Base-by-base conservation (phyloP, 1,140 invertebrate genomes). In the Proales similis region DNA sequence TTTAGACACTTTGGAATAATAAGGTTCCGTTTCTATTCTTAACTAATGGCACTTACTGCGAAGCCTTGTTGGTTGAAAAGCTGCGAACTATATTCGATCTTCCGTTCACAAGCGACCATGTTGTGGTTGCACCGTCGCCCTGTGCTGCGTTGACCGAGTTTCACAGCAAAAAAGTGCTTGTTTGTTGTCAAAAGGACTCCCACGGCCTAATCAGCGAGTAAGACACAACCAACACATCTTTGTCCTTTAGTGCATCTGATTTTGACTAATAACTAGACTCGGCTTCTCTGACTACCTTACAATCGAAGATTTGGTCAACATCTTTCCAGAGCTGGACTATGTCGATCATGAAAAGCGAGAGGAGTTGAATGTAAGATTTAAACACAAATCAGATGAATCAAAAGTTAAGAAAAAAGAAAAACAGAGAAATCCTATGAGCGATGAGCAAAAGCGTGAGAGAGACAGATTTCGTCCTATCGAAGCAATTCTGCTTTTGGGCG, bases 321-420 rank as follows among this genome's bases (percentile, higher is more conserved):
- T 82, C 48, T 85, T 81, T 69, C 84, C 84, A 6, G 74, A 79
- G 47, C 73, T 86, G 43, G 84, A 86, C 70, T 83, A 82, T 68
- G 82, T 85, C 22, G 83, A 86, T 70, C 81, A 83, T 67, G 72
- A 78, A 45, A 77, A 80, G 65, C 76, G 83, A 67, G 72, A 70
- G 61, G 65, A 66, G 48, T 65, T 68, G 22, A 69, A 72, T 64
- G 69, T 57, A 57, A 49, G 36, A 12, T 27, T n/a, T 32, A 33
- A 20, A 32, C 12, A 33, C 20, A 24, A 12, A n/a, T n/a, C n/a
- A n/a, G n/a, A n/a, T 20, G 12, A 27, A 33, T 49, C 20, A 39
- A 38, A 17, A 4, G 26, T 20, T 36, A 3, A n/a, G 19, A 2
- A 26, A 19, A 20, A 39, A 11, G 11, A 45, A 11, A 2, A 3